phyloP scores from a whole-genome alignment of 2,113 vertebrate genomes.

The Cacatua alba region DNA sequence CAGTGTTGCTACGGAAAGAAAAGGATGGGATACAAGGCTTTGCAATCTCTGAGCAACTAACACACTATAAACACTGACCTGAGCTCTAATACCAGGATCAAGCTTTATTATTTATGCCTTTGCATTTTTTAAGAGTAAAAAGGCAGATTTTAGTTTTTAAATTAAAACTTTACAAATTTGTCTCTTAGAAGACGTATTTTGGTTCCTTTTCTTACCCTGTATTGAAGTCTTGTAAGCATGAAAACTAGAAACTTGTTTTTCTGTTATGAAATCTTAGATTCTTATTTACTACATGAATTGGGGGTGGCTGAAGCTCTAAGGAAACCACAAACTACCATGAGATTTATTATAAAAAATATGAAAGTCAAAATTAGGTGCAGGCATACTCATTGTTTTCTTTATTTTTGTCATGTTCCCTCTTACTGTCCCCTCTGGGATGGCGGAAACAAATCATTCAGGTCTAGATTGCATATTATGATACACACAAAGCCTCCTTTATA shows the following conservation, averaged over 20 bases:
- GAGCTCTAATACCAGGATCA: not conserved
- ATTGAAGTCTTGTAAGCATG: not conserved
- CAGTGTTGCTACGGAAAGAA: not conserved
- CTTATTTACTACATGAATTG: not conserved
- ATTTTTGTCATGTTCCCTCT: not conserved
- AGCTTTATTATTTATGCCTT: not conserved
- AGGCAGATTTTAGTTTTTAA: not conserved
- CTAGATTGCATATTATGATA: not conserved
- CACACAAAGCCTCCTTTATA: not conserved
- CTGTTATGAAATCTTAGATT: not conserved
- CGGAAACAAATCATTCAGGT: conserved; percentile 18
- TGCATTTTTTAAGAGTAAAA: not conserved
- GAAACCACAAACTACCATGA: not conserved
- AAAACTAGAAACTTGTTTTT: not conserved
- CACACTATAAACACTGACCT: fast-evolving
- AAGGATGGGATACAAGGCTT: not conserved
- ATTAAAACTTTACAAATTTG: not conserved
- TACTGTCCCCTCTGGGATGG: not conserved
- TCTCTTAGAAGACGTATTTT: not conserved
- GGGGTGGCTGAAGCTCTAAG: not conserved
- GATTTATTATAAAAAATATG: not conserved
- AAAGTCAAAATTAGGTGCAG: not conserved
- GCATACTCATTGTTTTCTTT: not conserved
- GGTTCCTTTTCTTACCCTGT: not conserved
- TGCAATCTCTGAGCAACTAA: not conserved